Evolutionary conservation across 2,888 invertebrate species (phyloP).

Genomic region (Caenorhabditis panamensis): DNA sequence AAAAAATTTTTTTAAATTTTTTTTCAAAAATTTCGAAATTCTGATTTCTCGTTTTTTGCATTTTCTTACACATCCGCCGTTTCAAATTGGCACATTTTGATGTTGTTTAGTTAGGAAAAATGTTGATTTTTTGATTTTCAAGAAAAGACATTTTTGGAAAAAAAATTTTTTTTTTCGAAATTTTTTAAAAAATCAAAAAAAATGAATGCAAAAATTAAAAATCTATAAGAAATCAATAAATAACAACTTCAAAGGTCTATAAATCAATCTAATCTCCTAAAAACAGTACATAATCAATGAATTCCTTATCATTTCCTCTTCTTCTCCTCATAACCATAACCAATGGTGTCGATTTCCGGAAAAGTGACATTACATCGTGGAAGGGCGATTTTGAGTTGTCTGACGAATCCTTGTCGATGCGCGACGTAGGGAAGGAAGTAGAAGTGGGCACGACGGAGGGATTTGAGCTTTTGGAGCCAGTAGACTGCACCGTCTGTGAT

Average conservation of each 20-base stretch:
- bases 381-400: slow-evolving; percentile 74
- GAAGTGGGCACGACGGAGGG: slow-evolving; percentile 71
- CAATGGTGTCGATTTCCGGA: slow-evolving; percentile 73
- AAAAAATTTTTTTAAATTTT: too few species aligned
- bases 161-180: too few species aligned
- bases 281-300: background rate
- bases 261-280: background rate
- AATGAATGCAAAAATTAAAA: too few species aligned
- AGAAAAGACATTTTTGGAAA: too few species aligned
- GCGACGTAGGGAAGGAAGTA: slow-evolving; percentile 78
- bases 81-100: background rate
- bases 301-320: slow-evolving; percentile 33
- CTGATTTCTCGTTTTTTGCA: too few species aligned
- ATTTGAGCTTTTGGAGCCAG: slow-evolving; percentile 72
- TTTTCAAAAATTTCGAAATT: too few species aligned
- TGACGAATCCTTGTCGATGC: slow-evolving; percentile 73
- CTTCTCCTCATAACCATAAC: slow-evolving; percentile 75
- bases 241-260: too few species aligned
- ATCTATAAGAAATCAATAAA: too few species aligned
- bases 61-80: too few species aligned
- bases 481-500: slow-evolving; percentile 74
- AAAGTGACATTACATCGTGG: slow-evolving; percentile 76
- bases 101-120: too few species aligned
- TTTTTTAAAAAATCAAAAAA: background rate
- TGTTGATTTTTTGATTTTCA: too few species aligned